Conservation (phyloP, 2,113 vertebrate species). For the Puntigrus tetrazona region DNA sequence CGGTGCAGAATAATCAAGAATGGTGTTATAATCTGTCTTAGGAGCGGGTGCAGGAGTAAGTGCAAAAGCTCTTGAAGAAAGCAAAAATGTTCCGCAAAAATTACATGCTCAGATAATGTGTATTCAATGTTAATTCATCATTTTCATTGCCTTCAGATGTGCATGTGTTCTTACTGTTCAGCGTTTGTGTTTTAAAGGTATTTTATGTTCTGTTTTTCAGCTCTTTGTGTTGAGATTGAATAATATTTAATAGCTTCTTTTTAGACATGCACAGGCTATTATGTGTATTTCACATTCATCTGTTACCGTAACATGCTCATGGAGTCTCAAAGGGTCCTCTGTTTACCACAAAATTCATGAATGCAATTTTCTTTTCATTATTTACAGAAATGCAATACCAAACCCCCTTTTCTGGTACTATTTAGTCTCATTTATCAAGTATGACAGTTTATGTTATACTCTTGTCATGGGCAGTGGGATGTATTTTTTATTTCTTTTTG, state of each 20-base stretch:
- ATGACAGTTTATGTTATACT: conserved; percentile 15
- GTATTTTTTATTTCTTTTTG: conserved; percentile 8
- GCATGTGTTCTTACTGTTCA: background rate
- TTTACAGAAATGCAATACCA: conserved; percentile 23
- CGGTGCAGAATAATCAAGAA: conserved; percentile 17
- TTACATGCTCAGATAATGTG: background rate
- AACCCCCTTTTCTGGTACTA: background rate
- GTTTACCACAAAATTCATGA: background rate
- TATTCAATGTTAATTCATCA: background rate
- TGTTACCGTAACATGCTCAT: conserved; percentile 2
- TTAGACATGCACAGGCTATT: background rate
- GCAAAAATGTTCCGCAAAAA: conserved; percentile 3
- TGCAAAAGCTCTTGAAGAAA: conserved; percentile 8
- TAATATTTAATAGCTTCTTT: conserved; percentile 19
- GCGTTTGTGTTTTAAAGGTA: background rate
- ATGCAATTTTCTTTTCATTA: conserved; percentile 33
- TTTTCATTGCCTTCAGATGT: conserved; percentile 14
- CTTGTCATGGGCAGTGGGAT: background rate
- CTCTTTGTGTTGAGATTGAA: background rate
- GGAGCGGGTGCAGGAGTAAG: background rate
- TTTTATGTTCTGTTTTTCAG: background rate
- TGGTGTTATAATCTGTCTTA: conserved; percentile 14
- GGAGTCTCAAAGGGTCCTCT: background rate
- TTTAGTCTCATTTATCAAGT: conserved; percentile 36
- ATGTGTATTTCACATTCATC: conserved; percentile 1